Evolutionary conservation across 1,140 invertebrate genomes (phyloP).

Genomic region (Drosophila prosaltans): DNA sequence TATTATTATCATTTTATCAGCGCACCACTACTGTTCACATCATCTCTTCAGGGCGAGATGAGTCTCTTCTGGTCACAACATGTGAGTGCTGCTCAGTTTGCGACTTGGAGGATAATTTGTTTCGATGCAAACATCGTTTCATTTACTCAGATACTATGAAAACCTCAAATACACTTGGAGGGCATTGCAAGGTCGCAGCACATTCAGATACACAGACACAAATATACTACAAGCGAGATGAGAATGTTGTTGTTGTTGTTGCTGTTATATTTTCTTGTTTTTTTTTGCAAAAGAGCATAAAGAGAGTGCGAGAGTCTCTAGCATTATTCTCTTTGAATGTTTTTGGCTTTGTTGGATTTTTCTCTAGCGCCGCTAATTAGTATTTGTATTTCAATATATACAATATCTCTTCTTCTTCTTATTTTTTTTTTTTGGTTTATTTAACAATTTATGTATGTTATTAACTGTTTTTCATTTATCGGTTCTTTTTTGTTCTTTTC

Average conservation of each 20-base stretch:
- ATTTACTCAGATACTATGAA: slow-evolving; percentile 53
- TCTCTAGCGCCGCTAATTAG: slow-evolving; percentile 64
- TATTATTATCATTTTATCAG: background rate
- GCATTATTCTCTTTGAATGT: background rate
- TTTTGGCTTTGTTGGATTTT: slow-evolving; percentile 10
- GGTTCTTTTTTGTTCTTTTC: background rate
- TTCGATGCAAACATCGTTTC: slow-evolving; percentile 79
- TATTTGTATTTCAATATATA: slow-evolving; percentile 36
- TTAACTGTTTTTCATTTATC: slow-evolving; percentile 17
- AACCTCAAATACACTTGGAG: slow-evolving; percentile 35
- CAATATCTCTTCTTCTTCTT: no score
- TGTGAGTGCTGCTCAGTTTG: slow-evolving; percentile 10
- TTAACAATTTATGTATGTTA: slow-evolving; percentile 43
- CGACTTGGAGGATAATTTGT: slow-evolving; percentile 43
- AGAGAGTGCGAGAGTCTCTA: slow-evolving; percentile 24
- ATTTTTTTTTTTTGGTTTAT: slow-evolving; percentile 7
- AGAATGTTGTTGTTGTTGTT: slow-evolving; percentile 26
- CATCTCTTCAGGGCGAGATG: background rate
- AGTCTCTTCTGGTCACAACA: background rate
- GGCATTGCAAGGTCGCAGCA: slow-evolving; percentile 83
- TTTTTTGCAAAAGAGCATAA: slow-evolving; percentile 55
- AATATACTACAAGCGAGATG: slow-evolving; percentile 51
- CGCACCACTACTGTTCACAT: background rate
- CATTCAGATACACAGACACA: slow-evolving; percentile 68
- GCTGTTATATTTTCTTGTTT: slow-evolving; percentile 25